A percentile compares a stretch with the other conserved stretches of the same genome.
These are phyloP conservation scores for Lepus oiostolus DNA, from an alignment of 2,797 vertebrate species.

Conservation along the genomic window DNA sequence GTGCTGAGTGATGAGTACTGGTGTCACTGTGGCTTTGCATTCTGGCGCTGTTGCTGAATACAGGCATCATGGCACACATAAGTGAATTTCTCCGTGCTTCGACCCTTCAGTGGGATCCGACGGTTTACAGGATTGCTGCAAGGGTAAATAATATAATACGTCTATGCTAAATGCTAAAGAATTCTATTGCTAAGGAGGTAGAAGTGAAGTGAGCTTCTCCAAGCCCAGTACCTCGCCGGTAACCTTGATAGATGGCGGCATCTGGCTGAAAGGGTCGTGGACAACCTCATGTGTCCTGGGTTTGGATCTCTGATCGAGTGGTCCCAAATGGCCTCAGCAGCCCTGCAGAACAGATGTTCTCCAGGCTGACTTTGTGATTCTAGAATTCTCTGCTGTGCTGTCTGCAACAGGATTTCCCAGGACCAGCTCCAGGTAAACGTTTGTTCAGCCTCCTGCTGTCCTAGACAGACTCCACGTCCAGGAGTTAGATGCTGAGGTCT, in stretches of 20 bases:
- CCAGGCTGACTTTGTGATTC: not conserved
- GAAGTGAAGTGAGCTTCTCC: not conserved
- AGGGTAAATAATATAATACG: not conserved
- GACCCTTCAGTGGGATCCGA: not conserved
- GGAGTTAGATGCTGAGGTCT: not conserved
- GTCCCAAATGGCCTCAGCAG: not conserved
- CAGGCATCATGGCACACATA: not conserved
- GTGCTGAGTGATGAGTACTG: accelerated
- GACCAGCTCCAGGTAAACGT: not conserved
- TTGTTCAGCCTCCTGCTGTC: not conserved
- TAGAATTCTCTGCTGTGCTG: not conserved
- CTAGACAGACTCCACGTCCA: too few relatives aligned
- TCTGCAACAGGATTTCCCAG: not conserved
- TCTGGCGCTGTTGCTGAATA: accelerated
- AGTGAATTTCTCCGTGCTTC: not conserved
- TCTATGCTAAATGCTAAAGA: not conserved
- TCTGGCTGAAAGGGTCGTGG: not conserved
- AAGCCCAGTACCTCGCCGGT: accelerated
- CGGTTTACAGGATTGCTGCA: not conserved
- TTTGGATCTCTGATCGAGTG: not conserved
- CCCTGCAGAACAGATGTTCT: not conserved
- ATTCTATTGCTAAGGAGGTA: not conserved
- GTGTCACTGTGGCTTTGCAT: not conserved
- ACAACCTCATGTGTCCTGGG: not conserved
- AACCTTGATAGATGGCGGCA: not conserved